Evolutionary conservation across 2,113 vertebrate genomes (phyloP).

Genomic region (Lota lota): DNA sequence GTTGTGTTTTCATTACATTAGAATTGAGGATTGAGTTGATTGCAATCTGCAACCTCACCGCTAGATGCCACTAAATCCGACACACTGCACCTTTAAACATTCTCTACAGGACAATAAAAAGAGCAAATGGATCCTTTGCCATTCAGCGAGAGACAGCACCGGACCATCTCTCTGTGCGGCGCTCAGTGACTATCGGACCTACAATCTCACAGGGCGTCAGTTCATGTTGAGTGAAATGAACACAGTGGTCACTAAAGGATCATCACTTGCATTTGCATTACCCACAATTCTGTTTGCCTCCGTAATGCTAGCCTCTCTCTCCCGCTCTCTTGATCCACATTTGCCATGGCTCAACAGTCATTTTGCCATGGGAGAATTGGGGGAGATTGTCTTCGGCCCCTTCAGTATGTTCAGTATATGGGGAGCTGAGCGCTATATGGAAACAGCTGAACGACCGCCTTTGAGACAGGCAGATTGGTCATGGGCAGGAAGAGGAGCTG

Average conservation of each 20-base stretch:
- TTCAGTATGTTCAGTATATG: slow-evolving; percentile 43
- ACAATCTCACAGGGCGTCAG: slow-evolving; percentile 30
- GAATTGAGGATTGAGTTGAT: too few species aligned
- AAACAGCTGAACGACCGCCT: slow-evolving; percentile 37
- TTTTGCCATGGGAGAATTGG: slow-evolving; percentile 56
- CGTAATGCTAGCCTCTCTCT: slow-evolving; percentile 44
- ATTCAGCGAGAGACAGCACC: not conserved
- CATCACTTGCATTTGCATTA: slow-evolving; percentile 43
- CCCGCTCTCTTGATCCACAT: slow-evolving; percentile 57
- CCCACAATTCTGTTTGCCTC: slow-evolving; percentile 52
- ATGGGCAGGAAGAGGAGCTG: slow-evolving; percentile 36
- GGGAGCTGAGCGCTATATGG: slow-evolving; percentile 29
- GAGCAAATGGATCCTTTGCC: too few species aligned
- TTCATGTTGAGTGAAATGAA: slow-evolving; percentile 45
- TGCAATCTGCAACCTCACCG: too few species aligned
- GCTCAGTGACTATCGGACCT: slow-evolving; percentile 5
- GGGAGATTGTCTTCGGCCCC: slow-evolving; percentile 50
- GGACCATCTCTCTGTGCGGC: not conserved
- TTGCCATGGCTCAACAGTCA: slow-evolving; percentile 57
- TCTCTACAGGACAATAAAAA: too few species aligned
- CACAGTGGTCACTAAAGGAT: slow-evolving; percentile 47
- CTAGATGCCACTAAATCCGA: too few species aligned
- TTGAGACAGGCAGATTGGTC: slow-evolving; percentile 31
- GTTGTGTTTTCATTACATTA: too few species aligned
- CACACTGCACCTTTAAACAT: too few species aligned